These are phyloP conservation scores for Aplidium turbinatum DNA, from an alignment of 23 tunicate species.

Conservation along the genomic window DNA sequence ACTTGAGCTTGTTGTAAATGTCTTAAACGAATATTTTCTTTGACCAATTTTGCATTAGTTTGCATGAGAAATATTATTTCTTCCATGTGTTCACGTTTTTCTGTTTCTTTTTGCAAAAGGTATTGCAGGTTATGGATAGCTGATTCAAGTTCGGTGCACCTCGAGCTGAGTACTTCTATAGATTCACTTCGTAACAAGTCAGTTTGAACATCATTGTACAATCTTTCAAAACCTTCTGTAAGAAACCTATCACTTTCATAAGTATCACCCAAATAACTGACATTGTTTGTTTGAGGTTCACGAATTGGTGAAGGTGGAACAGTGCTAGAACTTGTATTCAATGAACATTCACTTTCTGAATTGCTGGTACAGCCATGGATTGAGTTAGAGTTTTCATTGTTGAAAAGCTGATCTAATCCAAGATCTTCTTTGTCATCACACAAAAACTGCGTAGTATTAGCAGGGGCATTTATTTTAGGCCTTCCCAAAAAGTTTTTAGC, in stretches of 20 bases:
- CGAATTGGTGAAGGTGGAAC: background rate
- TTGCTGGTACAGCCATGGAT: background rate
- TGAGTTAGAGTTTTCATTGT: background rate
- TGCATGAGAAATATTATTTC: conserved; percentile 35
- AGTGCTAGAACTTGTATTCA: background rate
- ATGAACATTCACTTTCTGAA: conserved; percentile 18
- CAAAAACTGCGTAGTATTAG: conserved; percentile 33
- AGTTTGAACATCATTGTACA: conserved; percentile 52
- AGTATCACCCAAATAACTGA: background rate
- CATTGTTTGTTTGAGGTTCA: background rate
- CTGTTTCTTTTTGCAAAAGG: conserved; percentile 48
- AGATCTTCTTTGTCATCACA: conserved; percentile 29
- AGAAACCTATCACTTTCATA: conserved; percentile 17
- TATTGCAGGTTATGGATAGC: conserved; percentile 59
- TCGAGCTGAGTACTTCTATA: conserved; percentile 21
- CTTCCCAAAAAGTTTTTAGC: conserved; percentile 49
- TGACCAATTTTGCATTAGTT: conserved; percentile 27
- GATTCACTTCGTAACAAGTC: conserved; percentile 50
- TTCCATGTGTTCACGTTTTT: conserved; percentile 34
- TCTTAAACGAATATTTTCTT: conserved; percentile 41
- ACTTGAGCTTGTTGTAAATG: no score
- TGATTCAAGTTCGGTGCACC: conserved; percentile 57
- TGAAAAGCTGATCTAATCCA: background rate
- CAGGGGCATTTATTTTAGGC: conserved; percentile 66
- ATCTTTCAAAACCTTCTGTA: conserved; percentile 43